Evolutionary conservation across 2,113 vertebrate species (phyloP).

Genomic region (Ageneiosus marmoratus): DNA sequence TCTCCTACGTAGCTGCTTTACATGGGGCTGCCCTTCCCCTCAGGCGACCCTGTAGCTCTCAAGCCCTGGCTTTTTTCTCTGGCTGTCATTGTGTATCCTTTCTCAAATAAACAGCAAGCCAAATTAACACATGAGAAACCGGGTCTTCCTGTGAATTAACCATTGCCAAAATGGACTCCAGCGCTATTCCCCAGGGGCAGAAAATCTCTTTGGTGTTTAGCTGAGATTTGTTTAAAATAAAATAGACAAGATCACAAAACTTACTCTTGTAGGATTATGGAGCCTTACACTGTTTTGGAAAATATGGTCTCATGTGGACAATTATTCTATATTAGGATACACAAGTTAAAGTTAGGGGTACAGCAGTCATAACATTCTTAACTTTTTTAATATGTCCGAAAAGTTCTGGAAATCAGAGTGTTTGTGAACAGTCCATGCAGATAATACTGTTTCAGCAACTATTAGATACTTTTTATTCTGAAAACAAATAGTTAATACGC

Average conservation of each 20-base stretch:
- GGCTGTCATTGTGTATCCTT: constrained; percentile 55
- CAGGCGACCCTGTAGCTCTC: constrained; percentile 9
- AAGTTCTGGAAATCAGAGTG: neutral
- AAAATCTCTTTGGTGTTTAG: constrained; percentile 29
- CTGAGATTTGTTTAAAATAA: constrained; percentile 15
- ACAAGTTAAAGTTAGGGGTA: neutral
- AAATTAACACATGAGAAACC: constrained; percentile 56
- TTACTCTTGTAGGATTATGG: neutral
- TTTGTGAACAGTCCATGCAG: neutral
- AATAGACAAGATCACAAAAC: constrained; percentile 20
- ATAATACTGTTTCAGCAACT: neutral
- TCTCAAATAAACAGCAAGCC: constrained; percentile 63
- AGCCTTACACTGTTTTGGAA: neutral
- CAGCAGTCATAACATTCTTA: neutral
- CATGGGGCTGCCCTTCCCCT: constrained; percentile 24
- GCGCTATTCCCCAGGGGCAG: constrained; percentile 1
- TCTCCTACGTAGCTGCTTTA: constrained; percentile 23
- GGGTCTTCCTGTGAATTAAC: constrained; percentile 29
- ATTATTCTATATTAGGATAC: neutral
- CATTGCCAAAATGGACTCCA: constrained; percentile 1
- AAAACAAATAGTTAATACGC: neutral
- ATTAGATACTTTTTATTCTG: neutral
- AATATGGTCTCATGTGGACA: neutral
- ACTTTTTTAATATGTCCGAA: neutral
- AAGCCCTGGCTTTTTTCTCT: constrained; percentile 20